phyloP scores from a whole-genome alignment of 2,113 vertebrate species.

The Heptranchias perlo region DNA sequence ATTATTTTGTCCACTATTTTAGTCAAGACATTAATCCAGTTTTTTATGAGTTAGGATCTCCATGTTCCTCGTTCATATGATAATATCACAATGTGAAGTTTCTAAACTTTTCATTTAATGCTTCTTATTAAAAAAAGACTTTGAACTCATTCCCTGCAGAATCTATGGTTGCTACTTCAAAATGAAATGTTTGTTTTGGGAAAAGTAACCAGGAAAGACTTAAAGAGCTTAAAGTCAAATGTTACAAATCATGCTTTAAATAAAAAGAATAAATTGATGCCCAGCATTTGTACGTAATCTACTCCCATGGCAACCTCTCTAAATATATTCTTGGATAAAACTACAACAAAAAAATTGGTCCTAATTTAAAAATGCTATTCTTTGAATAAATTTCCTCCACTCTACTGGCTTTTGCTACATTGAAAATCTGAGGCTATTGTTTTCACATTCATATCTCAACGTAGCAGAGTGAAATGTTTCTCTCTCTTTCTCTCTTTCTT shows the following conservation, averaged over 20 bases:
- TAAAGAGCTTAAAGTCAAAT: neutral
- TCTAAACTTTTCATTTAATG: no score
- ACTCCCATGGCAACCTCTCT: neutral
- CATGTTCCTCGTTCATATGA: no score
- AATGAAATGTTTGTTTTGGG: neutral
- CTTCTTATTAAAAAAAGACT: no score
- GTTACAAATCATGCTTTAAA: neutral
- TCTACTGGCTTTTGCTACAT: neutral
- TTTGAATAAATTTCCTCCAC: neutral
- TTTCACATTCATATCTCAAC: neutral
- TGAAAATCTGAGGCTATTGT: neutral
- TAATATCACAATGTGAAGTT: no score
- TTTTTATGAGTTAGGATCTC: no score
- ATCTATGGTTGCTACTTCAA: neutral
- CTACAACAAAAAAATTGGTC: neutral
- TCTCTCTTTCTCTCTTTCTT: neutral
- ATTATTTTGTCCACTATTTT: no score
- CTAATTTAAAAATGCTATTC: neutral
- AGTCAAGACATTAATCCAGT: no score
- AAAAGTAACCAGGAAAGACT: neutral
- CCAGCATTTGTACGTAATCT: neutral
- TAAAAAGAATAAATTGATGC: neutral
- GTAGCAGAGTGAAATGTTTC: neutral
- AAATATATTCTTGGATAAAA: neutral
- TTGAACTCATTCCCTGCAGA: neutral